phyloP scores from a whole-genome alignment of 1,140 invertebrate species.

The Eriosoma lanigerum region DNA sequence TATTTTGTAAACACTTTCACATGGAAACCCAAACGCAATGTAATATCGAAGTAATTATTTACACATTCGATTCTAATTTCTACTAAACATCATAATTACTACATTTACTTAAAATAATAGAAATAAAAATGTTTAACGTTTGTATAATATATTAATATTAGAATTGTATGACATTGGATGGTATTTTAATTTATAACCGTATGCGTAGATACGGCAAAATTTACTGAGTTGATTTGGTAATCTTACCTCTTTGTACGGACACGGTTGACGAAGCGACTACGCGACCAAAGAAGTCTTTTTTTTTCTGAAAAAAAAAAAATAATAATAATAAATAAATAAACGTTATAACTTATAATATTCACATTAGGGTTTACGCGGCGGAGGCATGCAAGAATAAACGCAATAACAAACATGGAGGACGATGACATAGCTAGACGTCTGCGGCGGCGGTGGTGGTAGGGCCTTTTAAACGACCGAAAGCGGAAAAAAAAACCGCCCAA shows the following conservation, averaged over 20 bases:
- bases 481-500: constrained; percentile 46
- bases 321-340: constrained; percentile 40
- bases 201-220: no score
- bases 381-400: constrained; percentile 3
- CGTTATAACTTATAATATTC: not conserved
- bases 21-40: no score
- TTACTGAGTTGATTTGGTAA: not conserved
- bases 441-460: not conserved
- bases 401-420: constrained; percentile 22
- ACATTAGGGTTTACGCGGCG: constrained; percentile 3
- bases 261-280: not conserved
- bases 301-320: constrained; percentile 38
- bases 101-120: no score
- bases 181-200: no score
- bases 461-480: constrained; percentile 32
- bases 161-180: no score
- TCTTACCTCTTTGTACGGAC: constrained; percentile 29
- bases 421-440: not conserved
- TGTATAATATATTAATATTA: no score
- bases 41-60: no score
- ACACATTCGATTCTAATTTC: no score
- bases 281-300: constrained; percentile 42
- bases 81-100: no score
- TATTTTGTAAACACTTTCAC: no score
- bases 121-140: no score